Conservation (phyloP, 2,797 vertebrate genomes). For the Astyanax mexicanus region DNA sequence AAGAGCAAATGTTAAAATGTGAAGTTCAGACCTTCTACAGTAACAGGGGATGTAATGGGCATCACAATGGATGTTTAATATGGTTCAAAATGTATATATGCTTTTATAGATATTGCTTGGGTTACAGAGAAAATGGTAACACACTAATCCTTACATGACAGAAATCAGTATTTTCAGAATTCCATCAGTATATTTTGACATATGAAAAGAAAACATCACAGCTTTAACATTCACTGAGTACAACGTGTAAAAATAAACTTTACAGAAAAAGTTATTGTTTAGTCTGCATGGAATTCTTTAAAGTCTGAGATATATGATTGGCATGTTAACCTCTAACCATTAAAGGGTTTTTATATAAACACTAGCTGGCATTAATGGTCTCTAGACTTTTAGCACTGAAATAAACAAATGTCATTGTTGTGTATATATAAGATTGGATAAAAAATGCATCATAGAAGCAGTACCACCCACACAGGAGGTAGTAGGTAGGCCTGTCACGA, state of each 20-base stretch:
- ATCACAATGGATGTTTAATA: neutral
- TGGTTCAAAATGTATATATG: too few species aligned
- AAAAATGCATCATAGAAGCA: too few species aligned
- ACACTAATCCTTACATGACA: neutral
- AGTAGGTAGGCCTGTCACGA: too few species aligned
- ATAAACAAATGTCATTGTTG: neutral
- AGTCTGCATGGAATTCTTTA: slow-evolving; percentile 11
- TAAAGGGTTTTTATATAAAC: neutral
- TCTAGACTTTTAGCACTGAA: neutral
- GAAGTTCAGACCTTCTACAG: neutral
- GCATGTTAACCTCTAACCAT: neutral
- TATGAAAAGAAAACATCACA: too few species aligned
- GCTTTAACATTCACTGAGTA: too few species aligned
- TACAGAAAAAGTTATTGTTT: slow-evolving; percentile 14
- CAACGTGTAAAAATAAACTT: neutral
- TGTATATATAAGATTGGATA: neutral
- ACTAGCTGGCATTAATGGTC: neutral
- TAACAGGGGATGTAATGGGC: too few species aligned
- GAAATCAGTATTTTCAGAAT: neutral
- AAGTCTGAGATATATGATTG: too few species aligned
- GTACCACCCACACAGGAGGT: too few species aligned
- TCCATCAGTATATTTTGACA: neutral
- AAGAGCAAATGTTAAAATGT: too few species aligned
- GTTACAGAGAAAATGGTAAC: neutral
- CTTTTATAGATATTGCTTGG: too few species aligned